Evolutionary conservation across 2,888 invertebrate genomes (phyloP), one percentile per base, ranked within the genome.

Genomic region (Eledona agricola): DNA sequence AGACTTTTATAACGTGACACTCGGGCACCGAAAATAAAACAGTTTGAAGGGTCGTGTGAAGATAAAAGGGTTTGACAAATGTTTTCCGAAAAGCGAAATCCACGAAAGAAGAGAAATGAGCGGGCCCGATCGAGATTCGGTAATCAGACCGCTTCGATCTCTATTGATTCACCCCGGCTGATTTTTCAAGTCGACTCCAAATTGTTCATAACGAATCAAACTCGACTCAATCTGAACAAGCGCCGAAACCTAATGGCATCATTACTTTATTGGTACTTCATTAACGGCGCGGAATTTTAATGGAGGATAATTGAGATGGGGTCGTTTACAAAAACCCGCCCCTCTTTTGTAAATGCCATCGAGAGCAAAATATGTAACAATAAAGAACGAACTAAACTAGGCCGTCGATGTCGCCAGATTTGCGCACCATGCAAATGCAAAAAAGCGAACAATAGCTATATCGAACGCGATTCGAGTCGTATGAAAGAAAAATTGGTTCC

Each of bases 401-500:
- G 42, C 16, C 10, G 3, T 20, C 17, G 16, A 28, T 29, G 40
- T 40, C 29, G 28, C 15, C 37, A 25, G 42, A 47, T 20, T 37
- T n/a, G 2, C 10, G 7, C 29, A 28, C 3, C 7, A 37, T 47
- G 47, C 47, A 47, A 47, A 47, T 47, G 35, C 42, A 43, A 37
- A 37, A 51, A 35, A 19, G 19, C 31, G 45, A 19, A 52, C 51
- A 52, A 52, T 52, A 52, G 51, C 51, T 46, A 37, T 52, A 46
- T 52, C 51, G 51, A 52, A 19, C 20, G 31, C 38, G 22, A 38
- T 52, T 52, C 25, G 37, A 51, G 2, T 29, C 23, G 31, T 38
- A 38, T 46, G 38, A 52, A 52, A 52, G 51, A 52, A 52, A 52
- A 52, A 52, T 52, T 52, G 51, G 45, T 52, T 52, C 46, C 38